Conservation (phyloP, 2,797 vertebrate genomes). For the Lates japonicus region DNA sequence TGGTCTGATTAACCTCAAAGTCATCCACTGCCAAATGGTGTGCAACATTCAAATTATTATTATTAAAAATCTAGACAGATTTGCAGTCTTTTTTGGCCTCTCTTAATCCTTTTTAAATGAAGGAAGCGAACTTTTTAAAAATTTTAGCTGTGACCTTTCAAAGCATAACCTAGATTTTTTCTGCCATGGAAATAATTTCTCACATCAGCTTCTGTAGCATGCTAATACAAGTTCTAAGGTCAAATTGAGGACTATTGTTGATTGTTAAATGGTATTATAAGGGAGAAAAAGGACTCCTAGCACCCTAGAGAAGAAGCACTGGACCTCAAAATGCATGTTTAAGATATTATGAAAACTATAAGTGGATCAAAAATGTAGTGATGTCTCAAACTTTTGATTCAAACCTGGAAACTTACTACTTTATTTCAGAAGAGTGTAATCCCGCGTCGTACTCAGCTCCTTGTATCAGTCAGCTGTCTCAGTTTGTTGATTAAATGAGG, state of each 20-base stretch:
- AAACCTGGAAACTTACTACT: conserved; percentile 32
- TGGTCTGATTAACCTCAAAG: conserved; percentile 99
- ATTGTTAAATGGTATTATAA: conserved; percentile 66
- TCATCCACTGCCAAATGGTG: conserved; percentile 98
- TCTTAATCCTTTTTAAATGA: conserved; percentile 99
- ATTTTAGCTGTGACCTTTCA: conserved; percentile 98
- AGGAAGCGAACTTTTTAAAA: conserved; percentile 98
- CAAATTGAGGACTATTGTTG: conserved; percentile 73
- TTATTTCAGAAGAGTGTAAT: conserved; percentile 24
- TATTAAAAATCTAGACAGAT: conserved; percentile 97
- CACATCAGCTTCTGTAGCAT: conserved; percentile 78
- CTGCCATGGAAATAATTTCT: conserved; percentile 84
- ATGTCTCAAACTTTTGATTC: conserved; percentile 43
- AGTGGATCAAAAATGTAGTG: conserved; percentile 17
- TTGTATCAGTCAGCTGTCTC: conserved; percentile 56
- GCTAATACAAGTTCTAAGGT: conserved; percentile 80
- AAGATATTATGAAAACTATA: conserved; percentile 27
- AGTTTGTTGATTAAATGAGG: conserved; percentile 65
- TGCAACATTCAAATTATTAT: conserved; percentile 99
- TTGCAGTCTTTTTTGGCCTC: conserved; percentile 95
- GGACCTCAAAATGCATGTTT: conserved; percentile 4
- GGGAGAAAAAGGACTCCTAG: conserved; percentile 27
- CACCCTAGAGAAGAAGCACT: conserved; percentile 17
- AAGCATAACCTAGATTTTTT: conserved; percentile 97
- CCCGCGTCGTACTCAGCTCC: conserved; percentile 27